phyloP scores from a whole-genome alignment of 2,888 invertebrate species.

The Eupithecia pulchellata region DNA sequence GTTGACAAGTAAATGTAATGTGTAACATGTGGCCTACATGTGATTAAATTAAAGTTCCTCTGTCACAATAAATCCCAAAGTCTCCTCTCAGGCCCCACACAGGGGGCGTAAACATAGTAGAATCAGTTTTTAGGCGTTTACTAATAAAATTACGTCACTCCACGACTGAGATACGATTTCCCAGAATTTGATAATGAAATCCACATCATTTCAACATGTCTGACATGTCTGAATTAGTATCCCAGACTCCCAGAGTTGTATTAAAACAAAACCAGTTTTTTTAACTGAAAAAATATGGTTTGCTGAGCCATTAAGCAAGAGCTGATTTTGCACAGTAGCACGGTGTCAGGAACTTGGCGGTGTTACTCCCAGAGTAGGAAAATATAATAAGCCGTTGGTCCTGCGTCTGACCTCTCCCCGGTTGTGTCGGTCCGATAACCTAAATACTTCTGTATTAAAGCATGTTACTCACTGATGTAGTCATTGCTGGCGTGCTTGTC shows the following conservation, averaged over 20 bases:
- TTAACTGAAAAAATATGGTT: too few relatives aligned
- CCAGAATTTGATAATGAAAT: neutral
- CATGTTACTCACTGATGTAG: constrained; percentile 72
- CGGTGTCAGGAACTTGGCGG: too few relatives aligned
- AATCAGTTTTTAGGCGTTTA: neutral
- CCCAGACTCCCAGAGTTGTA: neutral
- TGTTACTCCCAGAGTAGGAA: too few relatives aligned
- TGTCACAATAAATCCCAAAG: neutral
- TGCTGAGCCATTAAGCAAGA: too few relatives aligned
- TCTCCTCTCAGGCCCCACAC: neutral
- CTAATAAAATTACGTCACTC: neutral
- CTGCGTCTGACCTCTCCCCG: too few relatives aligned
- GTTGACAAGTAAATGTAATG: neutral
- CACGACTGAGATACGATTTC: neutral
- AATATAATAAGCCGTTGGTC: too few relatives aligned
- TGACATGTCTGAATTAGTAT: neutral
- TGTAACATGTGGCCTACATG: too few relatives aligned
- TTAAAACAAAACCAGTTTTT: too few relatives aligned
- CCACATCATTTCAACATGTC: neutral
- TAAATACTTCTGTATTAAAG: too few relatives aligned
- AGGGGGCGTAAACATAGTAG: neutral
- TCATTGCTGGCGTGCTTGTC: constrained; percentile 83
- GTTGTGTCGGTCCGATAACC: too few relatives aligned
- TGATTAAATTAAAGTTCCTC: neutral
- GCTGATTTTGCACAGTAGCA: too few relatives aligned